These are phyloP conservation scores for Oreocharis arfaki DNA, from an alignment of 2,113 vertebrate genomes.

Conservation along the genomic window DNA sequence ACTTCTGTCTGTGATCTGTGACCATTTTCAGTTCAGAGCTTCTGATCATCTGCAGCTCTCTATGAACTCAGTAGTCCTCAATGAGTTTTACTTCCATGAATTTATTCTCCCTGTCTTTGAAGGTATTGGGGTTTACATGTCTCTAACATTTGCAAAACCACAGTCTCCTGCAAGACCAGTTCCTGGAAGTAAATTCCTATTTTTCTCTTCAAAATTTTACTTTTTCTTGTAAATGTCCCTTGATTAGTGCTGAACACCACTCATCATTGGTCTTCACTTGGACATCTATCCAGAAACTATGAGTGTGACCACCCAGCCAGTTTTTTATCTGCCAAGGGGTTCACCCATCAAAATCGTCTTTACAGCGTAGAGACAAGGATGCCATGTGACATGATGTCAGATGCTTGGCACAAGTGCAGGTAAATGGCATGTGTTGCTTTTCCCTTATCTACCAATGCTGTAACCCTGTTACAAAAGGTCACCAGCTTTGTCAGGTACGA, in stretches of 20 bases:
- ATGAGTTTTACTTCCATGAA: not conserved
- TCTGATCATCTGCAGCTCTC: not conserved
- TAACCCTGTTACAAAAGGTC: not conserved
- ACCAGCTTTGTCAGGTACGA: not conserved
- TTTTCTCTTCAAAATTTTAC: not conserved
- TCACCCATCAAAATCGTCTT: not conserved
- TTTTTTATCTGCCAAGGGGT: not conserved
- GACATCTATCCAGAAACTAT: not conserved
- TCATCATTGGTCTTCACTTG: not conserved
- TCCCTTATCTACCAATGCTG: not conserved
- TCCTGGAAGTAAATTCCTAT: not conserved
- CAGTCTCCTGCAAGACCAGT: not conserved
- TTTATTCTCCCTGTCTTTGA: not conserved
- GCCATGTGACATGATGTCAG: not conserved
- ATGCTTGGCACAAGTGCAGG: not conserved
- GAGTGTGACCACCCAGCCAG: not conserved
- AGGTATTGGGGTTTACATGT: not conserved
- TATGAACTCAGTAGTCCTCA: not conserved
- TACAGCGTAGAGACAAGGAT: not conserved
- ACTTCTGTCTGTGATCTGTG: not conserved
- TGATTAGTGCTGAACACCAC: not conserved
- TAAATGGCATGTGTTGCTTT: not conserved
- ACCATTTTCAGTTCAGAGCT: not conserved
- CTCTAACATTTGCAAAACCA: not conserved
- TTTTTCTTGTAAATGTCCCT: not conserved